Evolutionary conservation across 2,888 invertebrate species (phyloP).

Genomic region (Aporophyla lueneburgensis): DNA sequence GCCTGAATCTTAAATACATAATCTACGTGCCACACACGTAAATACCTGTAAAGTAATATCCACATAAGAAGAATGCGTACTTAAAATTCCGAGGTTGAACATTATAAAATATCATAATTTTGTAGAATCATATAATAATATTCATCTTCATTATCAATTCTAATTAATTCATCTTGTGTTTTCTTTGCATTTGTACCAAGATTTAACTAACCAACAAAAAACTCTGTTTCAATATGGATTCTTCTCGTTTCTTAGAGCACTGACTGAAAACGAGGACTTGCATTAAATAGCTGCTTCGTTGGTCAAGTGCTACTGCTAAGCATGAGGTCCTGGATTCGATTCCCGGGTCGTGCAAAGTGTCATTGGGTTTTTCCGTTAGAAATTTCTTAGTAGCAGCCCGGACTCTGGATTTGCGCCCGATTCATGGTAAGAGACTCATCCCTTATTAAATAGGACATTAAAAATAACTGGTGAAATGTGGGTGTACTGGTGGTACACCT

Average conservation of each 20-base stretch:
- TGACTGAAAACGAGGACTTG: background rate
- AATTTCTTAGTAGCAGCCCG: too few relatives aligned
- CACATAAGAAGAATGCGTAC: constrained; percentile 5
- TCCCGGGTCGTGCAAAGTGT: too few relatives aligned
- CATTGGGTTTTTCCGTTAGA: too few relatives aligned
- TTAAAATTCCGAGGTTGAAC: constrained; percentile 5
- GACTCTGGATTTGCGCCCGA: too few relatives aligned
- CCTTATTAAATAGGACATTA: too few relatives aligned
- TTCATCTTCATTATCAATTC: background rate
- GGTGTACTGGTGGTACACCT: too few relatives aligned
- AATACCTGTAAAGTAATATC: background rate
- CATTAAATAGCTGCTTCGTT: background rate
- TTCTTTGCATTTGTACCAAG: background rate
- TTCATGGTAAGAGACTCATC: too few relatives aligned
- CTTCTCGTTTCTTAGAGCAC: background rate
- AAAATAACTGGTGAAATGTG: too few relatives aligned
- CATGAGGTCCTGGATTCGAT: too few relatives aligned
- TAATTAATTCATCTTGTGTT: background rate
- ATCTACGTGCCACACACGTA: background rate
- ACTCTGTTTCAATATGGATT: background rate
- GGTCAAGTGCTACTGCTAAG: background rate
- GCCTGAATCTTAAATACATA: constrained; percentile 16
- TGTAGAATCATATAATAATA: background rate
- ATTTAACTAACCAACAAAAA: background rate
- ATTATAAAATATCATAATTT: background rate